Percentiles rank a stretch among this genome's conserved stretches.
phyloP scores from a whole-genome alignment of 30 jellyfish, hydroid and myxozoan genomes.

The Aurelia aurita complex sp. Pacific region DNA sequence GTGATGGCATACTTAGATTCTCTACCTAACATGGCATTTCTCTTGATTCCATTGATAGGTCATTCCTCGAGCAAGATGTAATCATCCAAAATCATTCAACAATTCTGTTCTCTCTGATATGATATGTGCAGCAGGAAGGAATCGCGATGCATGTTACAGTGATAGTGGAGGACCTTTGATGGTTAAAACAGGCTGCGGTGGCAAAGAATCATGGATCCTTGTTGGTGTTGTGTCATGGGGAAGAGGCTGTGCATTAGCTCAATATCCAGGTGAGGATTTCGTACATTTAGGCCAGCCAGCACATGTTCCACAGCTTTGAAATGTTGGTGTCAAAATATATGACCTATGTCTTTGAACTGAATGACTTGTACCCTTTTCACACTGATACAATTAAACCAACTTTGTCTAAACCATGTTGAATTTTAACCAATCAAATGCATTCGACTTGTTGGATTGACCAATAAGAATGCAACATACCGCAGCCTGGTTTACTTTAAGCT shows the following conservation, averaged over 20 bases:
- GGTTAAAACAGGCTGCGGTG: slow-evolving; percentile 72
- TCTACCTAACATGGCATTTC: too few relatives aligned
- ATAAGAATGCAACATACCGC: too few relatives aligned
- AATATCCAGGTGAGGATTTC: slow-evolving; percentile 79
- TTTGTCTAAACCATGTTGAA: too few relatives aligned
- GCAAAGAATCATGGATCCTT: slow-evolving; percentile 73
- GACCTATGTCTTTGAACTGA: too few relatives aligned
- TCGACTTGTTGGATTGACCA: too few relatives aligned
- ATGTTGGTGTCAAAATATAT: too few relatives aligned
- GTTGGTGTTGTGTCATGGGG: slow-evolving; percentile 99
- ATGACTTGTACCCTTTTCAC: too few relatives aligned
- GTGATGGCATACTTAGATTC: too few relatives aligned
- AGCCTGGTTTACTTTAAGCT: too few relatives aligned
- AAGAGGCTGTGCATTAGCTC: slow-evolving; percentile 90
- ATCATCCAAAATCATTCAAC: slow-evolving; percentile 86
- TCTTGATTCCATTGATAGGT: background rate
- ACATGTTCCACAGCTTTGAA: too few relatives aligned
- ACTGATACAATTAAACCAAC: too few relatives aligned
- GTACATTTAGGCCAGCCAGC: background rate
- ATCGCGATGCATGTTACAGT: slow-evolving; percentile 90
- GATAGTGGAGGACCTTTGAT: slow-evolving; percentile 98
- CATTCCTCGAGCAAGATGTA: slow-evolving; percentile 60
- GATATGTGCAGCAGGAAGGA: slow-evolving; percentile 93
- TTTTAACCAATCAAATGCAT: too few relatives aligned
- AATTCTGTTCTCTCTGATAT: slow-evolving; percentile 89